Percentiles rank a stretch among this genome's conserved stretches.
phyloP scores from a whole-genome alignment of 2,888 invertebrate genomes.

The Augiades crinisus region DNA sequence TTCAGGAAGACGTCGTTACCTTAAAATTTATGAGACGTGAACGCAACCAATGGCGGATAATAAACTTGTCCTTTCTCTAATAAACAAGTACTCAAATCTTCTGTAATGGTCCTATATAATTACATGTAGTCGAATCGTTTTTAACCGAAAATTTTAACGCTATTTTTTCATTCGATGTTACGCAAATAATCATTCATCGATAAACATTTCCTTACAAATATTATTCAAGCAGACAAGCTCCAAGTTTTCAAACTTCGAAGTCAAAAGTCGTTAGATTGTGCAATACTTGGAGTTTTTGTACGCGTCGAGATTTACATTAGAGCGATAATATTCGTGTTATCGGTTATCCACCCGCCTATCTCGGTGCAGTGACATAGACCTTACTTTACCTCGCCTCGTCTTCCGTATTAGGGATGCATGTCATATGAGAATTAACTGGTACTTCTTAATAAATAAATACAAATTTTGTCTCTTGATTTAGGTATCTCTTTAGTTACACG shows the following conservation, averaged over 20 bases:
- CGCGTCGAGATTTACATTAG: slow-evolving; percentile 33
- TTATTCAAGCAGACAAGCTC: background rate
- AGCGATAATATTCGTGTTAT: slow-evolving; percentile 46
- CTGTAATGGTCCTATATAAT: too few relatives aligned
- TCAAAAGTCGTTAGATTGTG: slow-evolving; percentile 28
- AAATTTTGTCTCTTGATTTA: too few relatives aligned
- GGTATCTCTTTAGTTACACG: too few relatives aligned
- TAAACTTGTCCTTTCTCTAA: background rate
- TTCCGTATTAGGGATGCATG: slow-evolving; percentile 16
- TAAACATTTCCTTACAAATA: background rate
- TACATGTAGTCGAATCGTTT: too few relatives aligned
- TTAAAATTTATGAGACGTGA: slow-evolving; percentile 7
- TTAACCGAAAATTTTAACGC: too few relatives aligned
- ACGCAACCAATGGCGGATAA: background rate
- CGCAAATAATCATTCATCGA: too few relatives aligned
- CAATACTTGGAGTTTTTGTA: slow-evolving; percentile 31
- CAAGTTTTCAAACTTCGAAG: background rate
- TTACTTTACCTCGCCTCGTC: slow-evolving; percentile 35
- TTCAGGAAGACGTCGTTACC: slow-evolving; percentile 9
- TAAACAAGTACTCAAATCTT: too few relatives aligned
- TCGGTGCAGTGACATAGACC: slow-evolving; percentile 56
- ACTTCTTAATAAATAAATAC: too few relatives aligned
- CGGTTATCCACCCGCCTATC: slow-evolving; percentile 61
- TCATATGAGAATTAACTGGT: background rate
- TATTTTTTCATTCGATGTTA: too few relatives aligned